Base-by-base conservation (phyloP, 2,888 invertebrate species). In the Nasonovia ribisnigri region DNA sequence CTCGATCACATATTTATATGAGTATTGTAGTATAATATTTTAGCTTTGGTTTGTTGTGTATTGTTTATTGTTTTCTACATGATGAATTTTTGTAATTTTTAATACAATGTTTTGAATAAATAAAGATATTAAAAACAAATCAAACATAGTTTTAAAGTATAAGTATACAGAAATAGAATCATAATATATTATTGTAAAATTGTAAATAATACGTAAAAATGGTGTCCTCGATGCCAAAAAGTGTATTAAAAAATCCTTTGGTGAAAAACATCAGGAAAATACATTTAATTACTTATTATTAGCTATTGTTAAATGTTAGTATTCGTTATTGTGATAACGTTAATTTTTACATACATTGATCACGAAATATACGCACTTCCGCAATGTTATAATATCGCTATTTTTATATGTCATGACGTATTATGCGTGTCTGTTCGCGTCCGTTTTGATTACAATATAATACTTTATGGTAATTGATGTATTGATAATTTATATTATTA, bases 401-500 rank as follows among this genome's bases (percentile, higher is more conserved):
- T 67, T 67, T 67, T 36, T 36, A n/a, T 67, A 67, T n/a, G n/a
- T 67, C 16, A 16, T 67, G n/a, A n/a, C n/a, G 60, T n/a, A 67
- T 36, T 16, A 36, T 36, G 67, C 5, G 4, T 16, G 67, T 36
- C 36, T n/a, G 67, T 67, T 67, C 36, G 67, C 36, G 67, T 36
- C 67, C 2, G 67, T 67, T 67, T 67, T 67, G 67, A 67, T 67
- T 67, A 67, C 67, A 67, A 36, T 36, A 67, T n/a, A 10, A 42
- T 84, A 84, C 42, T 84, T 48, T 20, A n/a, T 87, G 48, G 29
- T 8, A 29, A 46, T n/a, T 4, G 16, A 48, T n/a, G 29, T 87
- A 87, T 87, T 87, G 16, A 87, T 87, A 48, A 87, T 87, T 87
- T 6, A 20, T 87, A 48, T n/a, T 87, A 48, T 48, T 67, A 36